Conservation (phyloP, 1,140 invertebrate genomes). For the Halictus rubicundus region DNA sequence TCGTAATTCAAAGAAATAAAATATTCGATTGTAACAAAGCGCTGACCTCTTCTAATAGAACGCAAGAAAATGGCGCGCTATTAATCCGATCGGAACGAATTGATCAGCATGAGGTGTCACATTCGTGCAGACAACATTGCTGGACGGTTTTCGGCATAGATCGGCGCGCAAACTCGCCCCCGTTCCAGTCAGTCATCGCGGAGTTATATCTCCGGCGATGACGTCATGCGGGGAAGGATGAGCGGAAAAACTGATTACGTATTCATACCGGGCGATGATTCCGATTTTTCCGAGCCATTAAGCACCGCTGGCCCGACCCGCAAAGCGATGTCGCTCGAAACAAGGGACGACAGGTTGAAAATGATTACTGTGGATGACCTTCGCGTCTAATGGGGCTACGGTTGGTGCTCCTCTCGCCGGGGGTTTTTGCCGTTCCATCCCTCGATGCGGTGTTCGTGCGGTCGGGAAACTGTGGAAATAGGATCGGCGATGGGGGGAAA, state of each 20-base stretch:
- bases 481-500: neutral
- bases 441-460: neutral
- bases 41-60: too few relatives aligned
- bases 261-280: conserved; percentile 78
- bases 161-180: too few relatives aligned
- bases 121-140: too few relatives aligned
- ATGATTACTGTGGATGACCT: conserved; percentile 73
- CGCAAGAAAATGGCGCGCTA: too few relatives aligned
- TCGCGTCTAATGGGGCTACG: conserved; percentile 33
- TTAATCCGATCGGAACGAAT: too few relatives aligned
- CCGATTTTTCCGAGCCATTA: conserved; percentile 79
- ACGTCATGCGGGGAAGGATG: conserved; percentile 62
- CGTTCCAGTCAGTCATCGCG: conserved; percentile 1
- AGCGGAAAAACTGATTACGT: conserved; percentile 75
- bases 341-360: conserved; percentile 75
- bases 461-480: neutral
- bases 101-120: too few relatives aligned
- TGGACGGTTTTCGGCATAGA: too few relatives aligned
- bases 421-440: too few relatives aligned
- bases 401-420: neutral
- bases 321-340: conserved; percentile 75
- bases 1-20: too few relatives aligned
- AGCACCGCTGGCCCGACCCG: conserved; percentile 60
- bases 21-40: too few relatives aligned
- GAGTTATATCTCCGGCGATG: conserved; percentile 56